Base-by-base conservation (phyloP, 2,888 invertebrate species). In the Thelaira solivaga region DNA sequence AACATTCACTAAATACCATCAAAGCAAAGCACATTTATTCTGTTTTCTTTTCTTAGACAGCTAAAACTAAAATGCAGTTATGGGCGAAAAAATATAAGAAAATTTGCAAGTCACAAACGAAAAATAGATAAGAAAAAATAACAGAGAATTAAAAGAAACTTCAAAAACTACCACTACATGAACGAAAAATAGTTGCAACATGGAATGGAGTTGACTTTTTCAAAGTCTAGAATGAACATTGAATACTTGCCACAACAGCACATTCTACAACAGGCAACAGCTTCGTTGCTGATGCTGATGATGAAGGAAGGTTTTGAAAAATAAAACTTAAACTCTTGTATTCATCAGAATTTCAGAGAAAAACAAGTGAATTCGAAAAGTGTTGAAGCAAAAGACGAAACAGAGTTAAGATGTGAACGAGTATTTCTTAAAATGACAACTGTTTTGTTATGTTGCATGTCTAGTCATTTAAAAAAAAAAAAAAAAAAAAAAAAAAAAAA, bases 371-470 rank as follows among this genome's bases (percentile, higher is more conserved):
- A n/a, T n/a, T n/a, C n/a, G n/a, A n/a, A n/a, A n/a, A n/a, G n/a
- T n/a, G n/a, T n/a, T n/a, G n/a, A n/a, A n/a, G n/a, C 7, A 3
- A 31, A 7, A 24, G 26, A 18, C 4, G 34, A 31, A 67, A 39
- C 11, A 41, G 22, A 53, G 2, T 45, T 24, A 31, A 36, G 41
- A 47, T n/a, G n/a, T n/a, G n/a, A n/a, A n/a, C n/a, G n/a, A n/a
- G n/a, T 31, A 49, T 69, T 77, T 49, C n/a, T 10, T 18, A 75
- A 68, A 85, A 86, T 85, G 85, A 85, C 86, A 86, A 85, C 82
- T 86, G 85, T 86, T 85, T 83, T 82, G 82, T 82, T 84, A 83
- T 83, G 83, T 82, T 84, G 83, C 83, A 84, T 84, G 84, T 84
- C 83, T 83, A 34, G 31, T 16, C n/a, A n/a, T n/a, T n/a, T n/a